Conservation (phyloP, 2,888 invertebrate genomes). For the Drosophila ezoana region DNA sequence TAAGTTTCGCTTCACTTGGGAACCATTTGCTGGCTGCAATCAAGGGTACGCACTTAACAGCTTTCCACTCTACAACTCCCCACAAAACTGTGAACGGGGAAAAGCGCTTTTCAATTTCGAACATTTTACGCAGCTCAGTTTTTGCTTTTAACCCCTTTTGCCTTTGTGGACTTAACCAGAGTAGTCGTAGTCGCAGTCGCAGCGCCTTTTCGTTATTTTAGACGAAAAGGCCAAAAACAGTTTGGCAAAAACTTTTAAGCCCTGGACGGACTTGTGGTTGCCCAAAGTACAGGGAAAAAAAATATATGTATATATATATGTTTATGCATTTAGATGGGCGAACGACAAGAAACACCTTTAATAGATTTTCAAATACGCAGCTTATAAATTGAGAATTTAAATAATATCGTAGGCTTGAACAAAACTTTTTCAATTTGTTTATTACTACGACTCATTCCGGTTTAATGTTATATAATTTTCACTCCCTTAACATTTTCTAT, state of each 20-base stretch:
- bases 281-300: conserved; percentile 22
- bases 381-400: not conserved
- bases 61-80: conserved; percentile 35
- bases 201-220: conserved; percentile 56
- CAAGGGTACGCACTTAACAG: conserved; percentile 67
- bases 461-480: conserved; percentile 14
- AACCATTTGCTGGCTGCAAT: conserved; percentile 60
- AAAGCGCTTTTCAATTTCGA: conserved; percentile 65
- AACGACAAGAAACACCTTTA: conserved; percentile 12
- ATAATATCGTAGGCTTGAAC: not conserved
- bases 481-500: conserved; percentile 25
- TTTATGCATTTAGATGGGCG: conserved; percentile 3
- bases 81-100: conserved; percentile 15
- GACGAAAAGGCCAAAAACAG: conserved; percentile 59
- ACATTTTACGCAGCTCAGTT: conserved; percentile 51
- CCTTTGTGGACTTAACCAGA: conserved; percentile 65
- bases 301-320: conserved; percentile 1
- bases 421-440: conserved; percentile 53
- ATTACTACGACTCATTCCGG: conserved; percentile 36
- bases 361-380: not conserved
- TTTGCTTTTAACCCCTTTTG: conserved; percentile 62
- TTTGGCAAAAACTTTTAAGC: conserved; percentile 51
- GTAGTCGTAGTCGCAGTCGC: conserved; percentile 47
- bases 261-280: conserved; percentile 51
- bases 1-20: conserved; percentile 69